Percentiles rank a stretch among this genome's conserved stretches.
Conservation (phyloP, 2,113 vertebrate species). For the Reinhardtius hippoglossoides region DNA sequence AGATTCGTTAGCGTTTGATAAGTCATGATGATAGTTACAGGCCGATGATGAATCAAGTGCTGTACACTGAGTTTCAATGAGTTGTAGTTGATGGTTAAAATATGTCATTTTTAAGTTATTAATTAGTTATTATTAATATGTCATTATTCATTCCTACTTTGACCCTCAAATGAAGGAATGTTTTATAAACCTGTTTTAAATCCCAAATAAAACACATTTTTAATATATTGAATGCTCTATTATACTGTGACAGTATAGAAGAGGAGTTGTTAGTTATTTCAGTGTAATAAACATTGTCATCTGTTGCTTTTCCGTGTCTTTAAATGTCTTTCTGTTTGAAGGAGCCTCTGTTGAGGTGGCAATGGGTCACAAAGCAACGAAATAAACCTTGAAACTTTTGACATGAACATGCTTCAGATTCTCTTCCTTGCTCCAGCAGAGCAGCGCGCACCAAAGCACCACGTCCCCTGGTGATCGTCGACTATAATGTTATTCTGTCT, state of each 20-base stretch:
- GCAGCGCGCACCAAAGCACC: slow-evolving; percentile 31
- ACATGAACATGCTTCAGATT: slow-evolving; percentile 18
- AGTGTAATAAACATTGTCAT: slow-evolving; percentile 20
- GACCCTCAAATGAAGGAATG: slow-evolving; percentile 10
- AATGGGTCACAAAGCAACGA: slow-evolving; percentile 24
- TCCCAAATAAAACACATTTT: slow-evolving; percentile 21
- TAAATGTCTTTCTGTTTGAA: neutral
- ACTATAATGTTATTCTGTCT: slow-evolving; percentile 64
- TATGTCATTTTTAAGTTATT: neutral
- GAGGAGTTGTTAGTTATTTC: neutral
- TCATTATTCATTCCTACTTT: neutral
- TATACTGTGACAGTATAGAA: slow-evolving; percentile 20
- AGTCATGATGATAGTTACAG: neutral
- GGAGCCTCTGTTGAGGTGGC: neutral
- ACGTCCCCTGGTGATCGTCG: slow-evolving; percentile 66
- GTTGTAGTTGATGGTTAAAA: neutral
- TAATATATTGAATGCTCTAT: slow-evolving; percentile 23
- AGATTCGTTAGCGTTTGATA: neutral
- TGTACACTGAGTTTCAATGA: neutral
- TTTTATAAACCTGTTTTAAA: slow-evolving; percentile 28
- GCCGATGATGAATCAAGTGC: neutral
- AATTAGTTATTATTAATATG: neutral
- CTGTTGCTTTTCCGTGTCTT: neutral
- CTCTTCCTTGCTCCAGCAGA: slow-evolving; percentile 30
- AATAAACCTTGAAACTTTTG: slow-evolving; percentile 43